Evolutionary conservation across 2,888 invertebrate species (phyloP), one percentile per base, ranked within the genome.

Genomic region (Cryptus armator): DNA sequence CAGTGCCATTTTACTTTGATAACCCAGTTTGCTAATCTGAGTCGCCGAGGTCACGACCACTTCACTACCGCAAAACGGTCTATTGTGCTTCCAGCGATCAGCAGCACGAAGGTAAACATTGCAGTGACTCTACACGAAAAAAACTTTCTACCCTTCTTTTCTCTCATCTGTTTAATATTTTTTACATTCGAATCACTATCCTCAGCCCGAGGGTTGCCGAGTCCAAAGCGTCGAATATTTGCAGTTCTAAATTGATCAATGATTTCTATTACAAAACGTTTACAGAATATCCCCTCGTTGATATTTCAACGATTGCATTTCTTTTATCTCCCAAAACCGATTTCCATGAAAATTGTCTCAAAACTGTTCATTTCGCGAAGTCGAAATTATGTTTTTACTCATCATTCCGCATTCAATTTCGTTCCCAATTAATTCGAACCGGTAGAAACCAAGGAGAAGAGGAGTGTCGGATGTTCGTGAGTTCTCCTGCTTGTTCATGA

Each of bases 11-110:
- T 83, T 85, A 80, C 48, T 71, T 62, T 43, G 79, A 70, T 84
- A 79, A 86, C 82, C 82, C 82, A 80, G 71, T 84, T 86, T 76
- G 56, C 64, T n/a, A 53, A 53, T 84, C 43, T 66, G 67, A 66
- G 16, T 76, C 2, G 46, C 43, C 71, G 79, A 71, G 67, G 74
- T 72, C 76, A 37, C 48, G 75, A 64, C 24, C 64, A 78, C 79
- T 84, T 81, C 81, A 79, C 56, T 56, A 12, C 43, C 43, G 64
- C 48, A 44, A 12, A 67, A 74, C 32, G 24, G 67, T 62, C 14
- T 19, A 43, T 62, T n/a, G 51, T 51, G 51, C 14, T 37, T 51
- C 16, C 51, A 16, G 51, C 51, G 51, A 51, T 14, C 51, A 51
- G 51, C 6, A 51, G 16, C 16, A 51, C n/a, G 1, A 16, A 51